A percentile compares a stretch with the other conserved stretches of the same genome.
phyloP scores from a whole-genome alignment of 2,113 vertebrate species.

The Choloepus hoffmanni region DNA sequence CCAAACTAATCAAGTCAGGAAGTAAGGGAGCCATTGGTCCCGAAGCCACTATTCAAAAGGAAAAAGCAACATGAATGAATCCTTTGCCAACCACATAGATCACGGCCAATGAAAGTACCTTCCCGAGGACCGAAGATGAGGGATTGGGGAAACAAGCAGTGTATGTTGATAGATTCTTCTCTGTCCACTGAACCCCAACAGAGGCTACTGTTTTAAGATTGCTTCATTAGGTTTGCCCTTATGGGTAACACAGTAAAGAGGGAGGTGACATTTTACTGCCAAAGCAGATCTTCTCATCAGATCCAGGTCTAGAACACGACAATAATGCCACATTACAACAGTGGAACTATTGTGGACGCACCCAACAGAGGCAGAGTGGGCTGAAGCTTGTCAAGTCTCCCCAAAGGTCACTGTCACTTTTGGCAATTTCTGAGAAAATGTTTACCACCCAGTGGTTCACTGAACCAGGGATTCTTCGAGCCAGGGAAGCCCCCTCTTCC shows the following conservation, averaged over 20 bases:
- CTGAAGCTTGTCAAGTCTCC: background rate
- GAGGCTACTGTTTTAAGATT: background rate
- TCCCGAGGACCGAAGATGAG: background rate
- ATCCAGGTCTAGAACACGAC: background rate
- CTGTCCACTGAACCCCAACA: background rate
- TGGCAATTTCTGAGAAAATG: background rate
- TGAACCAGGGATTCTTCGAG: background rate
- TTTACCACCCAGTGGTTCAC: background rate
- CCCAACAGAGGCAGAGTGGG: too few relatives aligned
- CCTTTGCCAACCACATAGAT: background rate
- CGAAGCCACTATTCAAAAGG: background rate
- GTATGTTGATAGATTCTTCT: background rate
- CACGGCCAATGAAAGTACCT: background rate
- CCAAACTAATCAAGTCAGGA: background rate
- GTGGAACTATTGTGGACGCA: background rate
- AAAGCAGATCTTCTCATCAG: conserved; percentile 17
- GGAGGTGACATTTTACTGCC: background rate
- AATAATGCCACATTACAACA: background rate
- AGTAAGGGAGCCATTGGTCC: background rate
- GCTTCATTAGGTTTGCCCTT: background rate
- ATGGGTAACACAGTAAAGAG: background rate
- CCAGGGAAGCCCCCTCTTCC: background rate
- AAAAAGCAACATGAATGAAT: background rate
- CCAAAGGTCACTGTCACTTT: background rate
- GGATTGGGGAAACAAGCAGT: background rate